phyloP scores from a whole-genome alignment of 1,140 invertebrate species.

The Vanessa atalanta region DNA sequence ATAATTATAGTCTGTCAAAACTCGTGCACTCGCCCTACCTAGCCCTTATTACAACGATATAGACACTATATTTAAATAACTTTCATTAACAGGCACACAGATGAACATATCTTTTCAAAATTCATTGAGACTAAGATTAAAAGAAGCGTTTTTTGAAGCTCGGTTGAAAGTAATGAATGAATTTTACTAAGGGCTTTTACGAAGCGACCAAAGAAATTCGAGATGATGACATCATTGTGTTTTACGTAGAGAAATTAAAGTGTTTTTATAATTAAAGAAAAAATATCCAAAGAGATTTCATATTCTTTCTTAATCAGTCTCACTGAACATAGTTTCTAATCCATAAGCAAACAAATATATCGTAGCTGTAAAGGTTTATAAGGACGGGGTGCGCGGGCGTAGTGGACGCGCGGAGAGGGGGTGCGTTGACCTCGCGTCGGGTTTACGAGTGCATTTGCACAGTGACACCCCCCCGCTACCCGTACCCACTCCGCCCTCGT shows the following conservation, averaged over 20 bases:
- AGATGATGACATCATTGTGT: constrained; percentile 22
- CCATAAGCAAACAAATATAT: constrained; percentile 55
- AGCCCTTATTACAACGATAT: constrained; percentile 4
- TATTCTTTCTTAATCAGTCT: too few relatives aligned
- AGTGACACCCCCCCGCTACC: constrained; percentile 61
- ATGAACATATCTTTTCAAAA: constrained; percentile 24
- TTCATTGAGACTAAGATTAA: constrained; percentile 34
- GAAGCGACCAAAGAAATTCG: constrained; percentile 24
- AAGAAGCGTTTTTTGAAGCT: constrained; percentile 27
- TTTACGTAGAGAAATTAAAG: background rate
- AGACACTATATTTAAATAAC: constrained; percentile 15
- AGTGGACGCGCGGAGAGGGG: constrained; percentile 47
- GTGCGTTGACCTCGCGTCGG: constrained; percentile 69
- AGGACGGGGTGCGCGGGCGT: constrained; percentile 46
- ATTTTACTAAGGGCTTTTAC: constrained; percentile 16
- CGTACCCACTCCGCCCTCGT: constrained; percentile 28
- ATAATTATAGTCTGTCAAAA: constrained; percentile 44
- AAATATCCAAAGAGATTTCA: background rate
- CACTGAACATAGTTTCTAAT: constrained; percentile 4
- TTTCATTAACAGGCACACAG: constrained; percentile 3
- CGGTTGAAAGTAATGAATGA: constrained; percentile 30
- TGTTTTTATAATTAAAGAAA: background rate
- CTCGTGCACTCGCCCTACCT: constrained; percentile 26
- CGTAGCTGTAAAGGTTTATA: constrained; percentile 66
- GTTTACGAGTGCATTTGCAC: constrained; percentile 77